Conservation (phyloP, 2,797 vertebrate species). For the Pogoniulus pusillus region DNA sequence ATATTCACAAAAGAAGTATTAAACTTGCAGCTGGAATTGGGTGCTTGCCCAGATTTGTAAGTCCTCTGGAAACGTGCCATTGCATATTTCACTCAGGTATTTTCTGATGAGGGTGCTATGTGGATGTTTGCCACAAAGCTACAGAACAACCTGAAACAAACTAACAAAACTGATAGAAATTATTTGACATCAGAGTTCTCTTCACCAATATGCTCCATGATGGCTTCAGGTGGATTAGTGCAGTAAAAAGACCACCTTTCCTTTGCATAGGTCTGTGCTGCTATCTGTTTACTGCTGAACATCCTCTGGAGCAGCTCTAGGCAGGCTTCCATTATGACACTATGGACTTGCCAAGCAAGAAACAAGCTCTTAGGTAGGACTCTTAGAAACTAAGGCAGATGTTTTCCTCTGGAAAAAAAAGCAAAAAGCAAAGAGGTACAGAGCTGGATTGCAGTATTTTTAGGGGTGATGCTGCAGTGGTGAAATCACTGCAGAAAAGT, state of each 20-base stretch:
- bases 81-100: not conserved
- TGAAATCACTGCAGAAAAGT: not conserved
- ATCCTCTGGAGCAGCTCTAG: not conserved
- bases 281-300: not conserved
- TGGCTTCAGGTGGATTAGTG: not conserved
- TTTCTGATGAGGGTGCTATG: not conserved
- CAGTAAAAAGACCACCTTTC: not conserved
- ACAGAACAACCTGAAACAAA: not conserved
- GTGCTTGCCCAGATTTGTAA: not conserved
- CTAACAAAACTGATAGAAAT: not conserved
- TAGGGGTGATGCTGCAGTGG: not conserved
- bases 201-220: not conserved
- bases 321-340: not conserved
- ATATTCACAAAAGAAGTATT: not conserved
- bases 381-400: not conserved
- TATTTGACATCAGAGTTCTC: not conserved
- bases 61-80: not conserved
- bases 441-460: not conserved
- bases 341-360: not conserved
- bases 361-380: not conserved
- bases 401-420: not conserved
- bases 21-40: not conserved
- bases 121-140: constrained; percentile 24
- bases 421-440: not conserved
- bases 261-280: not conserved